A percentile compares a stretch with the other conserved stretches of the same genome.
These are phyloP conservation scores for Palythoa caribaeorum DNA, from an alignment of 92 coral and sea anemone species.

Conservation along the genomic window DNA sequence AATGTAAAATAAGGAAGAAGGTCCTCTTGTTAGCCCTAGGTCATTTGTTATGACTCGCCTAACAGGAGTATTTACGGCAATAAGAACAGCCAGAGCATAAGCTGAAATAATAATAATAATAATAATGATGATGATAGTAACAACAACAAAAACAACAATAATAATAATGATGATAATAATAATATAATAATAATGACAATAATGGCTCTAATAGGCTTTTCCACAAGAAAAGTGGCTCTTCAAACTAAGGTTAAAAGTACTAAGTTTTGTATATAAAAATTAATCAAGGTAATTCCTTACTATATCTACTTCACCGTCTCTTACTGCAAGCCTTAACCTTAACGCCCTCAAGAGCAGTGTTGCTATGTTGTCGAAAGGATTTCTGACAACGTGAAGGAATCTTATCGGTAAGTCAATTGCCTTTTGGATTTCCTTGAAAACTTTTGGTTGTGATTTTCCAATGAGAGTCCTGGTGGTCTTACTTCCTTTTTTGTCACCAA, in stretches of 20 bases:
- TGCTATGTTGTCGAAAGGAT: constrained; percentile 45
- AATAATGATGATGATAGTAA: not conserved
- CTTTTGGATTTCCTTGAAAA: constrained; percentile 41
- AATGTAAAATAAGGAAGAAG: too few species aligned
- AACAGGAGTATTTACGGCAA: too few species aligned
- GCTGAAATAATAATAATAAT: too few species aligned
- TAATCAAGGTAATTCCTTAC: not conserved
- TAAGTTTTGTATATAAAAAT: not conserved
- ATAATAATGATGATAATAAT: too few species aligned
- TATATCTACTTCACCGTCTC: constrained; percentile 32
- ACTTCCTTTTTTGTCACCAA: constrained; percentile 80
- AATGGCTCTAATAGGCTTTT: too few species aligned
- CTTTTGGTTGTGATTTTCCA: constrained; percentile 34
- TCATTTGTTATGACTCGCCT: too few species aligned
- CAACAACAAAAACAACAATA: not conserved
- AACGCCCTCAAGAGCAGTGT: constrained; percentile 18
- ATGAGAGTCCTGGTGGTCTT: constrained; percentile 30
- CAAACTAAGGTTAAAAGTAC: too few species aligned
- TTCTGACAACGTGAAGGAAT: constrained; percentile 41
- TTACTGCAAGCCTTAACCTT: constrained; percentile 27
- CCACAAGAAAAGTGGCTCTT: too few species aligned
- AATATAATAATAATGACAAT: too few species aligned
- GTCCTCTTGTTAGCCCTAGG: too few species aligned
- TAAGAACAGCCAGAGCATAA: too few species aligned
- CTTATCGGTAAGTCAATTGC: constrained; percentile 34